phyloP scores from a whole-genome alignment of 2,797 vertebrate genomes.

The Coreius guichenoti region DNA sequence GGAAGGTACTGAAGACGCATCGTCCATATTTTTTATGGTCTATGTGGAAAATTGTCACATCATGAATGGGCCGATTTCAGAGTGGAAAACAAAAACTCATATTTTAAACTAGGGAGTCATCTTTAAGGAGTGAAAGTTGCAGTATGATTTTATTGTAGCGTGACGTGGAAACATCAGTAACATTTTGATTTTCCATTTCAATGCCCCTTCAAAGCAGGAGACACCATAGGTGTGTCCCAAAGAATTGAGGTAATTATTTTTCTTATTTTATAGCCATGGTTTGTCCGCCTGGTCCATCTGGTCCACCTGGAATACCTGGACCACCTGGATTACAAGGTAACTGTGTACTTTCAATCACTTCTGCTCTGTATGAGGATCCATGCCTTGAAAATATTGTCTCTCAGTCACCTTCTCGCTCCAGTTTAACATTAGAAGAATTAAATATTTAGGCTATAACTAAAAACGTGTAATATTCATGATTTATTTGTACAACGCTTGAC shows the following conservation, averaged over 20 bases:
- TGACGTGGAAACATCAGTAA: not conserved
- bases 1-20: too few species aligned
- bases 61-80: not conserved
- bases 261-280: conserved; percentile 32
- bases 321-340: conserved; percentile 33
- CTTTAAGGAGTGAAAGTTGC: not conserved
- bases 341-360: not conserved
- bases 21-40: too few species aligned
- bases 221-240: not conserved
- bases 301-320: conserved; percentile 46
- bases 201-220: not conserved
- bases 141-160: not conserved
- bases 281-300: conserved; percentile 46
- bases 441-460: not conserved
- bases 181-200: not conserved
- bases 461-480: not conserved
- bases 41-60: not conserved
- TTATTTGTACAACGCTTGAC: not conserved
- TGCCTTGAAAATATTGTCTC: not conserved
- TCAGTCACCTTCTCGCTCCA: not conserved
- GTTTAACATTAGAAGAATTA: not conserved
- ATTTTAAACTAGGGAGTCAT: not conserved
- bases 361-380: not conserved
- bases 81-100: too few species aligned
- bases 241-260: not conserved